A percentile compares a stretch with the other conserved stretches of the same genome.
Evolutionary conservation across 2,888 invertebrate genomes (phyloP).

Genomic region (Asteroscopus sphinx): DNA sequence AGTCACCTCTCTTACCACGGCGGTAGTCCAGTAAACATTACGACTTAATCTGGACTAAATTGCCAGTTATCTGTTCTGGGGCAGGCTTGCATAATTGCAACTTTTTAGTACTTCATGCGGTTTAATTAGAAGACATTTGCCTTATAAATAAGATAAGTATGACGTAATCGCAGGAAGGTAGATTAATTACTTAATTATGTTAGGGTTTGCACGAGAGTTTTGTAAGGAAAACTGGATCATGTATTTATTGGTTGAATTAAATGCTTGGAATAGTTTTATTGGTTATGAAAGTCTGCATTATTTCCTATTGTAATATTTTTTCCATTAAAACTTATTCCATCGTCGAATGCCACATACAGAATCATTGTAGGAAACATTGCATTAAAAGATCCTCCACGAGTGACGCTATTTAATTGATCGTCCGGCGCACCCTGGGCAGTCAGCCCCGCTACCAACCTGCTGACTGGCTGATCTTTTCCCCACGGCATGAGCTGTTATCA

Average conservation of each 20-base stretch:
- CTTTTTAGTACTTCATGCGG: constrained; percentile 61
- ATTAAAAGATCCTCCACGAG: no score
- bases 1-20: constrained; percentile 58
- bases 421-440: no score
- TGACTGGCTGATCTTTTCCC: no score
- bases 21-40: constrained; percentile 76
- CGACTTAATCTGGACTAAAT: constrained; percentile 82
- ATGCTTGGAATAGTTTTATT: no score
- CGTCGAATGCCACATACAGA: no score
- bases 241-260: background rate
- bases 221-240: background rate
- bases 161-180: constrained; percentile 37
- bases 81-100: constrained; percentile 72
- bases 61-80: constrained; percentile 75
- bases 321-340: no score
- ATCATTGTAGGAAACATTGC: no score
- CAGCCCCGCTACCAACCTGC: no score
- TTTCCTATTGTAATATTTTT: no score
- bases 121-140: constrained; percentile 63
- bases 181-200: constrained; percentile 52
- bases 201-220: constrained; percentile 6
- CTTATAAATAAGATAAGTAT: constrained; percentile 51
- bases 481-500: no score
- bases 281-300: no score
- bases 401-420: no score